A percentile compares a stretch with the other conserved stretches of the same genome.
phyloP scores from a whole-genome alignment of 2,113 vertebrate species.

The Casuarius casuarius region DNA sequence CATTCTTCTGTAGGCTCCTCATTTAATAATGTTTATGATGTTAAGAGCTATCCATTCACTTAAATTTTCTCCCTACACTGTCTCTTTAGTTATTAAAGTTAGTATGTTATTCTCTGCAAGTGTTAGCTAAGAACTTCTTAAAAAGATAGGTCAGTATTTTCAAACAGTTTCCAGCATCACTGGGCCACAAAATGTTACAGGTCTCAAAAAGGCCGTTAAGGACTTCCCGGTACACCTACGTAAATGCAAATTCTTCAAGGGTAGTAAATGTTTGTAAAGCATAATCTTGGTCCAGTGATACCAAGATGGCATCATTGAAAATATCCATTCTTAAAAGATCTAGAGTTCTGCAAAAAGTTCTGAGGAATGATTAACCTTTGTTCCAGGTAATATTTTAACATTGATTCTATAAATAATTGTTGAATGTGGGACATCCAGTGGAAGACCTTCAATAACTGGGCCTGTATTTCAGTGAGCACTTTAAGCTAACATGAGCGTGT shows the following conservation, averaged over 20 bases:
- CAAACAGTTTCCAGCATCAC: neutral
- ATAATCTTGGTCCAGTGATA: neutral
- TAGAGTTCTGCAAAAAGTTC: rapidly evolving
- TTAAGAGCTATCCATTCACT: neutral
- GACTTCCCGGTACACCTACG: neutral
- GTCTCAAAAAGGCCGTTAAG: neutral
- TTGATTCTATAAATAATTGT: neutral
- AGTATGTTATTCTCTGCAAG: neutral
- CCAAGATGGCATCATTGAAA: neutral
- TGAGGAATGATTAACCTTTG: neutral
- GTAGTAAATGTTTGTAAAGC: neutral
- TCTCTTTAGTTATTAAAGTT: neutral
- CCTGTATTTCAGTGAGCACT: neutral
- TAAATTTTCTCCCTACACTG: neutral
- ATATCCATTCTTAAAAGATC: neutral
- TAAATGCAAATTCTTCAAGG: neutral
- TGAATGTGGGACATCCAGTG: neutral
- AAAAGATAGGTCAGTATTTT: neutral
- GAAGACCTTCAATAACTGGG: neutral
- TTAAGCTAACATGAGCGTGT: neutral
- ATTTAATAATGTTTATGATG: neutral
- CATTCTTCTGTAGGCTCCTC: neutral
- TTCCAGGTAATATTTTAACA: neutral
- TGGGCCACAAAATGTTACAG: neutral
- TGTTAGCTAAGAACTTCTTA: neutral